Evolutionary conservation across 1,140 invertebrate species (phyloP).

Genomic region (Adelges cooleyi): DNA sequence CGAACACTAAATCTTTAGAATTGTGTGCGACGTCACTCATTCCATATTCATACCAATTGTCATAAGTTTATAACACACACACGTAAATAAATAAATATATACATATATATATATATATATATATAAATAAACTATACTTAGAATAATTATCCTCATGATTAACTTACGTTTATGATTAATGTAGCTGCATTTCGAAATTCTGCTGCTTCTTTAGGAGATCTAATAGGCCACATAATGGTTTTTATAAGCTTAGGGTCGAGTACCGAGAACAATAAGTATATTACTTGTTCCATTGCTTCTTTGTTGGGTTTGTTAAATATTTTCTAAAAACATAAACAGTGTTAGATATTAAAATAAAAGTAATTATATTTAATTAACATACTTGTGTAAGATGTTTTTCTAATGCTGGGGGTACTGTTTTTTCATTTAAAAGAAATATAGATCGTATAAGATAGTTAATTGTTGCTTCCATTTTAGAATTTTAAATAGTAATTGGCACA

Average conservation of each 20-base stretch:
- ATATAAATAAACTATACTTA: too few species aligned
- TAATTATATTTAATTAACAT: neutral
- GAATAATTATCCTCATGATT: too few species aligned
- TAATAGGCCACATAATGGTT: constrained; percentile 11
- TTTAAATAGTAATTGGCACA: too few species aligned
- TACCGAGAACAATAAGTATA: neutral
- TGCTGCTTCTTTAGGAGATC: neutral
- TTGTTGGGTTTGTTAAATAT: constrained; percentile 18
- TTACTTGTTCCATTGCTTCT: constrained; percentile 14
- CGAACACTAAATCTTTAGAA: too few species aligned
- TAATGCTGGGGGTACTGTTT: neutral
- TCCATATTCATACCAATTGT: too few species aligned
- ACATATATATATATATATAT: too few species aligned
- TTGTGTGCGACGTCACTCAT: too few species aligned
- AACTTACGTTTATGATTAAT: neutral
- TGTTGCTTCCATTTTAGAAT: constrained; percentile 12
- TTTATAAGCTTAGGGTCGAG: neutral
- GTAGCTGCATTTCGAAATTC: constrained; percentile 10
- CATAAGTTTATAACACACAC: too few species aligned
- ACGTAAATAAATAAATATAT: too few species aligned
- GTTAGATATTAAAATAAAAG: neutral
- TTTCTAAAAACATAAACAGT: neutral
- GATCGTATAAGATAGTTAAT: neutral
- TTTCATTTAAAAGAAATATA: constrained; percentile 5
- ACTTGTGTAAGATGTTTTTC: constrained; percentile 15